Evolutionary conservation across 2,797 vertebrate species (phyloP), one percentile per base, ranked within the genome.

Genomic region (Bovichtus diacanthus): DNA sequence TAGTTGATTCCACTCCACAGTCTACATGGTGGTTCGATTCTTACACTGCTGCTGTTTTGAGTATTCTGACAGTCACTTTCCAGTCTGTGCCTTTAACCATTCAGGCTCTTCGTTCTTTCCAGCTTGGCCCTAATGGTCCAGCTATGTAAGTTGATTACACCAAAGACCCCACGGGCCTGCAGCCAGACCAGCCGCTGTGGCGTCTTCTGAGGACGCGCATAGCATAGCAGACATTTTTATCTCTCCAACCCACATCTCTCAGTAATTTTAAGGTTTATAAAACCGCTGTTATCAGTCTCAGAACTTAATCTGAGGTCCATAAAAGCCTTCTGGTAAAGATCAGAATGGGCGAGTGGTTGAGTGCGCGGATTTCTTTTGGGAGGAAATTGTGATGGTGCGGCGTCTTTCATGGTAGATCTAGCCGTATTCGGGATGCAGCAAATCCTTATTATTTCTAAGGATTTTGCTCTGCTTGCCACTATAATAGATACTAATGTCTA

Each of bases 151-250:
- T 80, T 90, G 74, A 84, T 91, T 94, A 85, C 66, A 63, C 70
- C 59, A 76, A 77, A 82, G 81, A 83, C 74, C 50, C 70, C 49
- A 6, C 2, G 29, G 87, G 88, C 84, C 87, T 85, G 74, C 62
- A 90, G 88, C 84, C 87, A 88, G 77, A 74, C 81, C 79, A 87
- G 83, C 85, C 81, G 21, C 80, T 70, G 66, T 44, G 69, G 72
- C 87, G 78, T 76, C 89, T 76, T 90, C 66, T 83, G 81, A 83
- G 78, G 86, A 91, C 44, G 51, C 73, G 39, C 80, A 73, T 76
- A 76, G 88, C 90, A 92, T 93, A 86, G 84, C 85, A 84, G 75
- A 83, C 83, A 91, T 92, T 90, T 90, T 82, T 90, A 81, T 82
- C 81, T 93, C 77, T 76, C 67, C 63, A 70, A 72, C 54, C 67